A percentile compares a stretch with the other conserved stretches of the same genome.
Conservation (phyloP, 1,140 invertebrate genomes). For the Dendroctonus ponderosae region DNA sequence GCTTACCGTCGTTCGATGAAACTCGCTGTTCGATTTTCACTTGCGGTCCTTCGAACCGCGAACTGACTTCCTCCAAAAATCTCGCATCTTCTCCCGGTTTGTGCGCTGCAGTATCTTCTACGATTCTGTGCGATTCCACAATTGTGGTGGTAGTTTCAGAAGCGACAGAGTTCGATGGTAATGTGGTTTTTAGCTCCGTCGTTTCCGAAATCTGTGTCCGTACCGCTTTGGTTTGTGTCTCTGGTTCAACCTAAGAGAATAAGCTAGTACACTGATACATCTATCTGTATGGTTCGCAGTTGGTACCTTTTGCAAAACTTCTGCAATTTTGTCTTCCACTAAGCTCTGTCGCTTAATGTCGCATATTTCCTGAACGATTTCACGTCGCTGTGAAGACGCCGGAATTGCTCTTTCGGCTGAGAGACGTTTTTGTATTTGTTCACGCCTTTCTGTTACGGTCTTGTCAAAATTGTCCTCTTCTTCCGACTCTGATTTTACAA, state of each 20-base stretch:
- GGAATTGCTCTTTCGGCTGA: slow-evolving; percentile 64
- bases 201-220: slow-evolving; percentile 31
- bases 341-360: slow-evolving; percentile 67
- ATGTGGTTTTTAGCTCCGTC: slow-evolving; percentile 41
- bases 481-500: slow-evolving; percentile 64
- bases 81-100: slow-evolving; percentile 47
- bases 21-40: slow-evolving; percentile 22
- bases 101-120: slow-evolving; percentile 28
- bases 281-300: not conserved
- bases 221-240: too few relatives aligned
- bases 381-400: slow-evolving; percentile 65
- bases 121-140: slow-evolving; percentile 27
- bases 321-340: slow-evolving; percentile 58
- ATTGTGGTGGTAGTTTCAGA: slow-evolving; percentile 12
- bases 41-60: slow-evolving; percentile 48
- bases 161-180: slow-evolving; percentile 32
- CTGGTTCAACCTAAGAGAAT: too few relatives aligned
- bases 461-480: slow-evolving; percentile 67
- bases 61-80: slow-evolving; percentile 52
- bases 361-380: slow-evolving; percentile 66
- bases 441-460: slow-evolving; percentile 65
- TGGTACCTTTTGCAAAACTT: slow-evolving; percentile 56
- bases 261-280: not conserved
- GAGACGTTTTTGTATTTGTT: slow-evolving; percentile 68
- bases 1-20: slow-evolving; percentile 10